Conservation (phyloP, 2,888 invertebrate species). For the Frankliniella intonsa region DNA sequence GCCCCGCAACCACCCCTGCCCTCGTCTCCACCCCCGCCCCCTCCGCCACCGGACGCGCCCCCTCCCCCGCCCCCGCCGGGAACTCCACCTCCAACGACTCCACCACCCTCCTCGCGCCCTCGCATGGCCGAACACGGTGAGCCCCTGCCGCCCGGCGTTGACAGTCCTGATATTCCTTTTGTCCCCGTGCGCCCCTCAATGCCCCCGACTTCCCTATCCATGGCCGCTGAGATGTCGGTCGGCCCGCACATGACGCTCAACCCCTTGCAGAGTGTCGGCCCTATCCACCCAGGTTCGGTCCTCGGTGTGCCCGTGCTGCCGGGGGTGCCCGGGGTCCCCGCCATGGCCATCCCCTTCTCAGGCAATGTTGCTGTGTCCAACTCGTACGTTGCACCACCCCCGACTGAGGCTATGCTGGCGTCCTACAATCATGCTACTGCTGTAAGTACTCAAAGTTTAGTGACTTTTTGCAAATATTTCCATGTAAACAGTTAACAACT, state of each 20-base stretch:
- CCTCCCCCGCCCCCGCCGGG: slow-evolving; percentile 32
- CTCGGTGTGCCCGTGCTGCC: slow-evolving; percentile 5
- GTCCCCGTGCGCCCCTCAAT: slow-evolving; percentile 30
- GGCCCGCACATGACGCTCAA: neutral
- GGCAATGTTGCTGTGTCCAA: neutral
- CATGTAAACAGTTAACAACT: too few relatives aligned
- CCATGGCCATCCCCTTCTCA: neutral
- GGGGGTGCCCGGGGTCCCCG: neutral
- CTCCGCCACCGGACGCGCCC: slow-evolving; percentile 31
- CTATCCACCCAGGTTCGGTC: neutral
- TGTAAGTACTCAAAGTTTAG: neutral
- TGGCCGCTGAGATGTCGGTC: neutral
- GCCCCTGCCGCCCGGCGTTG: slow-evolving; percentile 55
- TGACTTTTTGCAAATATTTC: too few relatives aligned
- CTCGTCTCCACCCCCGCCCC: slow-evolving; percentile 36
- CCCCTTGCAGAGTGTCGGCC: neutral
- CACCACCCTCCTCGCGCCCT: slow-evolving; percentile 29
- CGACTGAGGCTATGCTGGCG: slow-evolving; percentile 7
- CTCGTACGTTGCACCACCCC: neutral
- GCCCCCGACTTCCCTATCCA: slow-evolving; percentile 31
- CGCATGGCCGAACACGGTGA: slow-evolving; percentile 41
- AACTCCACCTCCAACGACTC: slow-evolving; percentile 35
- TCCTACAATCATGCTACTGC: neutral
- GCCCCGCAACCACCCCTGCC: slow-evolving; percentile 37
- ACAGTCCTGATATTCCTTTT: slow-evolving; percentile 47